Conservation (phyloP, 2,888 invertebrate species). For the Coenonympha arcania region DNA sequence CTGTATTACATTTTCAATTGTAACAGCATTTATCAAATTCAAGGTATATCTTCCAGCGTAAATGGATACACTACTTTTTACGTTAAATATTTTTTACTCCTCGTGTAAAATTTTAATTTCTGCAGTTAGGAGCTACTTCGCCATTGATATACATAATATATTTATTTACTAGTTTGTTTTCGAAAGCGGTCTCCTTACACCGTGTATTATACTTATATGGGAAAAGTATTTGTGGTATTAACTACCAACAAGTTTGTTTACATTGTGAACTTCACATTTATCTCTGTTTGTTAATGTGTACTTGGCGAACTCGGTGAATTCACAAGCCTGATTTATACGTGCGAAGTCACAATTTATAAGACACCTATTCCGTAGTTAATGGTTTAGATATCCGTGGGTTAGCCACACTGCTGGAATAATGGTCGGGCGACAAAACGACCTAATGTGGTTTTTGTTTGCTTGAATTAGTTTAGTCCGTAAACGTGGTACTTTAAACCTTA, state of each 20-base stretch:
- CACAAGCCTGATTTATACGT: conserved; percentile 55
- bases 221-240: too few species aligned
- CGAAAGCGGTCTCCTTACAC: too few species aligned
- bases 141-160: too few species aligned
- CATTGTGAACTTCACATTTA: not conserved
- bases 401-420: conserved; percentile 55
- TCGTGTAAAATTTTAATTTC: too few species aligned
- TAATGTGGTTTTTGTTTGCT: conserved; percentile 29
- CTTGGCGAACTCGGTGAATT: not conserved
- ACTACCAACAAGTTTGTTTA: not conserved
- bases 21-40: too few species aligned
- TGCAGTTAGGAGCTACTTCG: too few species aligned
- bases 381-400: conserved; percentile 55
- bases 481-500: conserved; percentile 1
- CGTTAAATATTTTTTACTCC: too few species aligned
- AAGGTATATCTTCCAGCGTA: too few species aligned
- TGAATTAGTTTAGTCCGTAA: conserved; percentile 23
- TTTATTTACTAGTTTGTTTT: too few species aligned
- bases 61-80: too few species aligned
- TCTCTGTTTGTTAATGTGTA: not conserved
- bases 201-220: too few species aligned
- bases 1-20: too few species aligned
- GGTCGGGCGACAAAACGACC: conserved; percentile 46
- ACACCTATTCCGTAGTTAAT: conserved; percentile 53
- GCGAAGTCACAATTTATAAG: conserved; percentile 59